Base-by-base conservation (phyloP, 2,113 vertebrate species). In the Anarrhichthys ocellatus region DNA sequence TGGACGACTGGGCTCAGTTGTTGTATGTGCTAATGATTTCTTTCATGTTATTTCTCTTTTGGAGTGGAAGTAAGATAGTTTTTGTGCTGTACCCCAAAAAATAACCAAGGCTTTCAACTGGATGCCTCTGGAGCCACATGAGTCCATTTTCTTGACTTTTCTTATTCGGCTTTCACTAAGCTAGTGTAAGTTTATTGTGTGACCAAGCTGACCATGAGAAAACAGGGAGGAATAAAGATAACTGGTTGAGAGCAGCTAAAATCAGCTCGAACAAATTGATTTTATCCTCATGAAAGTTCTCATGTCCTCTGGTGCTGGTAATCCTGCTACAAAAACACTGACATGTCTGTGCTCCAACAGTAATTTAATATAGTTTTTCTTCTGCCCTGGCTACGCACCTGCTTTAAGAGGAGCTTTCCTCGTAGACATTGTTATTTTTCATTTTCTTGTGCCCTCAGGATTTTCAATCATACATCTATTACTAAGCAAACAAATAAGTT, bases 401-500 rank as follows among this genome's bases (percentile, higher is more conserved):
- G 94, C 89, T 92, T 93, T 87, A 91, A 85, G 75, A 91, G 73
- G 82, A 87, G 86, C 87, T 91, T 91, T 90, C 80, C 80, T 73
- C 48, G 56, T 82, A 91, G 91, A 94, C 93, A 29, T 89, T 94
- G 94, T 93, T 95, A 94, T 95, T 95, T 94, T 95, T 96, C 94
- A 95, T 95, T 95, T 95, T 91, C 86, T 95, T 89, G 84, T 94
- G 92, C 94, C 94, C 95, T 84, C 87, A 83, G 94, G 93, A 93
- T 94, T 86, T 94, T 94, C 91, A 94, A 93, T 94, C 91, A 87
- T 92, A 91, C 91, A 90, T 91, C 88, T 84, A 91, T 94, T 93
- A 91, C 94, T 93, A 94, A 93, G 88, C 93, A 94, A 94, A 95
- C 93, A 95, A 93, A 95, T 93, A 93, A 89, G 92, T 93, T 94